Percentiles rank a stretch among this genome's conserved stretches.
These are phyloP conservation scores for Gymnothorax reevesii DNA, from an alignment of 2,797 vertebrate genomes.

Conservation along the genomic window DNA sequence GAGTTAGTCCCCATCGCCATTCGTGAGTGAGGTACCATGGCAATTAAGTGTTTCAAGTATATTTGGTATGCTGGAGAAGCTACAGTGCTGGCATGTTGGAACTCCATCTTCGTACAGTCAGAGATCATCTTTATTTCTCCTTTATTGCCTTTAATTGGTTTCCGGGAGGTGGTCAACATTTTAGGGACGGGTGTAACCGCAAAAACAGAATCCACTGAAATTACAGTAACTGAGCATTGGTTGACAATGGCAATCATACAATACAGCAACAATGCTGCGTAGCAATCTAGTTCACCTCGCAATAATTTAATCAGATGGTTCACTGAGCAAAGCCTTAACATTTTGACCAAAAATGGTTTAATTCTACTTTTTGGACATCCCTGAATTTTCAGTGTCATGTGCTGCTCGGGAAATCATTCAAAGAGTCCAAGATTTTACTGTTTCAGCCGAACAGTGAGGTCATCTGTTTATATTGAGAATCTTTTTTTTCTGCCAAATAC, in stretches of 20 bases:
- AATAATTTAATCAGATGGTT: not conserved
- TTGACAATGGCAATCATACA: not conserved
- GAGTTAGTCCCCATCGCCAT: conserved; percentile 19
- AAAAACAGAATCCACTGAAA: not conserved
- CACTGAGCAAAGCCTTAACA: not conserved
- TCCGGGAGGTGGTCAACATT: not conserved
- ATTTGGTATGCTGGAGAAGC: not conserved
- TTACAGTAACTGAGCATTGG: not conserved
- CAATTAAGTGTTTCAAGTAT: conserved; percentile 56
- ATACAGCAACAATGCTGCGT: not conserved
- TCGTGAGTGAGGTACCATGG: conserved; percentile 56
- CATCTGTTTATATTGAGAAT: not conserved
- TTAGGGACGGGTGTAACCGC: not conserved
- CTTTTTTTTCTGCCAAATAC: not conserved
- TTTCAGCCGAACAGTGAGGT: not conserved
- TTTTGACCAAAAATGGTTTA: not conserved
- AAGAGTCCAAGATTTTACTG: not conserved
- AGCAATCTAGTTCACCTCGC: not conserved
- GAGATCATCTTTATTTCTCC: not conserved
- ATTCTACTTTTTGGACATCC: not conserved
- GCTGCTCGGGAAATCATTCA: not conserved
- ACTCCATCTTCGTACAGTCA: no score
- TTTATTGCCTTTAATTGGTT: not conserved
- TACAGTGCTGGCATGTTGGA: not conserved
- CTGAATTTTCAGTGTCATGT: not conserved